Percentiles rank a stretch among this genome's conserved stretches.
Evolutionary conservation across 2,797 vertebrate genomes (phyloP).

Genomic region (Hydrocynus forskahlii): DNA sequence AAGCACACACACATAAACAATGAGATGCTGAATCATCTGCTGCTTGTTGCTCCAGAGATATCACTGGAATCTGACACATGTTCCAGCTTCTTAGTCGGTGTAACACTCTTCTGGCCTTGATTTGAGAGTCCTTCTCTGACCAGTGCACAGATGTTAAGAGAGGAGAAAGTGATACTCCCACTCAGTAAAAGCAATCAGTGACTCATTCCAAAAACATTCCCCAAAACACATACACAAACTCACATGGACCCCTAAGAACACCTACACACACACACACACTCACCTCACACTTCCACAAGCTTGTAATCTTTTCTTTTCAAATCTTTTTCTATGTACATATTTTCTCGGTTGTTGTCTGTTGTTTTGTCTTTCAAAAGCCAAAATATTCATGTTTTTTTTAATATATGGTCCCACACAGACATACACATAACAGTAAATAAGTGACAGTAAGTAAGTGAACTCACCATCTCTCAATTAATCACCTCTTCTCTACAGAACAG

Average conservation of each 20-base stretch:
- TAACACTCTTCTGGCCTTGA: not conserved
- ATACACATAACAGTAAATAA: too few relatives aligned
- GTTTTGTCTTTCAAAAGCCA: not conserved
- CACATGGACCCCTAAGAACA: not conserved
- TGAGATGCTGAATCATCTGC: constrained; percentile 24
- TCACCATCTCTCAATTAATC: not conserved
- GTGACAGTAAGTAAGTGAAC: too few relatives aligned
- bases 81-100: not conserved
- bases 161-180: not conserved
- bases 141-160: not conserved
- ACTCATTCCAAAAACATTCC: not conserved
- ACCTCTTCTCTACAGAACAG: not conserved
- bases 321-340: too few relatives aligned
- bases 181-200: not conserved
- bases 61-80: constrained; percentile 1
- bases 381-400: not conserved
- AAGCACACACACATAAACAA: constrained; percentile 35
- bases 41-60: constrained; percentile 23
- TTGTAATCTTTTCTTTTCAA: too few relatives aligned
- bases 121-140: not conserved
- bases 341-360: too few relatives aligned
- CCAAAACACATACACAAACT: not conserved
- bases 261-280: constrained; percentile 1
- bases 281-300: too few relatives aligned
- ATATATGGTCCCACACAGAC: too few relatives aligned